Conservation (phyloP, 2,113 vertebrate genomes). For the Gambusia affinis region DNA sequence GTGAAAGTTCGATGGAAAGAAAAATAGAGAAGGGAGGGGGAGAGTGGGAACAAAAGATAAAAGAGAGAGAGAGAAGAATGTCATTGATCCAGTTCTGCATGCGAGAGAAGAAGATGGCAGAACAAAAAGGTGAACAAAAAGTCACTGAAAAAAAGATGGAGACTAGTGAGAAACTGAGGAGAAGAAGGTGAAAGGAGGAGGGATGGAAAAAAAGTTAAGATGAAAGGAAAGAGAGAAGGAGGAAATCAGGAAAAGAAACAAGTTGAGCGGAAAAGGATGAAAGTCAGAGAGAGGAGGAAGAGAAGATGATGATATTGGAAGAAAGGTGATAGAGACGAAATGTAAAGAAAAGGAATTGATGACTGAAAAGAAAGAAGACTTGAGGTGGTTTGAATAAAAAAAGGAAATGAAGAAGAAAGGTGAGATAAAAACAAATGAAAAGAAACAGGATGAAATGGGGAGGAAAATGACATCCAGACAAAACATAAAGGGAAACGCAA, state of each 20-base stretch:
- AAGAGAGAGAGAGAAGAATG: constrained; percentile 4
- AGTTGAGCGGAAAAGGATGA: background rate
- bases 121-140: constrained; percentile 16
- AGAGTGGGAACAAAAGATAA: background rate
- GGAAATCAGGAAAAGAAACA: background rate
- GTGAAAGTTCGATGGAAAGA: constrained; percentile 12
- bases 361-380: background rate
- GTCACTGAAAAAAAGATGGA: background rate
- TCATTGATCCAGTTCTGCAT: constrained; percentile 27
- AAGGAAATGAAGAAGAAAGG: background rate
- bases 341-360: background rate
- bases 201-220: background rate
- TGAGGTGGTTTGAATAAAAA: background rate
- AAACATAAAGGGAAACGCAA: background rate
- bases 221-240: background rate
- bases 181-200: background rate
- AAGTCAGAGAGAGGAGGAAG: background rate
- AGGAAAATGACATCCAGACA: background rate
- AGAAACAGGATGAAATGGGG: background rate
- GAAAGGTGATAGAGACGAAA: background rate
- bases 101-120: background rate
- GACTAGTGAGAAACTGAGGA: background rate
- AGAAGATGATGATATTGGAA: background rate
- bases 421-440: background rate
- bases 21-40: background rate